phyloP scores from a whole-genome alignment of 2,888 invertebrate genomes.

The Aporophyla nigra region DNA sequence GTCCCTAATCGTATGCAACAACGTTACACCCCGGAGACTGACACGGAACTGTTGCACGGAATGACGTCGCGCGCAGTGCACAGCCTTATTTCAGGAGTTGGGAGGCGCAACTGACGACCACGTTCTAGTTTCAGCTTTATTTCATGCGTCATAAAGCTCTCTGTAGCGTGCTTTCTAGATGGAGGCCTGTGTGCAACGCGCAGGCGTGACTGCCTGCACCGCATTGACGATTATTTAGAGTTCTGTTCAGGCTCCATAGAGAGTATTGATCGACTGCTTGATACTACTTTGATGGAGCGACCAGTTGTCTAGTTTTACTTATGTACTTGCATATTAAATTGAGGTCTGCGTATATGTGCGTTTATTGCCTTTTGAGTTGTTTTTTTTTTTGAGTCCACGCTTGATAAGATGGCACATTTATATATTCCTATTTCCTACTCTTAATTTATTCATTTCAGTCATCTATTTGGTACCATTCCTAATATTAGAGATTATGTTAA shows the following conservation, averaged over 20 bases:
- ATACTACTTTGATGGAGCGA: not conserved
- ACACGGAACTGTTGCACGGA: conserved; percentile 42
- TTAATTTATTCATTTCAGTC: not conserved
- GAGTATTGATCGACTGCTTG: conserved; percentile 42
- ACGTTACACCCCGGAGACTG: conserved; percentile 23
- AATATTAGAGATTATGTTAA: not conserved
- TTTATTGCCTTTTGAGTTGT: too few relatives aligned
- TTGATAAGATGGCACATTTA: not conserved
- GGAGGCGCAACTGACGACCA: conserved; percentile 29
- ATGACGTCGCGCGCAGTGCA: conserved; percentile 44
- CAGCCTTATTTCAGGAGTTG: conserved; percentile 27
- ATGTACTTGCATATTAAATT: not conserved
- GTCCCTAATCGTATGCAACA: conserved; percentile 29
- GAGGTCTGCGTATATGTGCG: too few relatives aligned
- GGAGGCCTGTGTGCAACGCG: conserved; percentile 44
- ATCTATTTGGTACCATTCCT: not conserved
- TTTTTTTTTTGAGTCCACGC: too few relatives aligned
- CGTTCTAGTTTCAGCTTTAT: conserved; percentile 35
- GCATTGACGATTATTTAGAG: conserved; percentile 26
- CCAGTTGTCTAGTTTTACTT: not conserved
- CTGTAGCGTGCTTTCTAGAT: conserved; percentile 15
- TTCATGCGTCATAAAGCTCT: conserved; percentile 17
- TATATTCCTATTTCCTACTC: not conserved
- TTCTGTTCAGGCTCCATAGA: conserved; percentile 21
- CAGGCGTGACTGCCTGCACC: conserved; percentile 52